phyloP scores from a whole-genome alignment of 1,140 invertebrate species.

The Myzus persicae region DNA sequence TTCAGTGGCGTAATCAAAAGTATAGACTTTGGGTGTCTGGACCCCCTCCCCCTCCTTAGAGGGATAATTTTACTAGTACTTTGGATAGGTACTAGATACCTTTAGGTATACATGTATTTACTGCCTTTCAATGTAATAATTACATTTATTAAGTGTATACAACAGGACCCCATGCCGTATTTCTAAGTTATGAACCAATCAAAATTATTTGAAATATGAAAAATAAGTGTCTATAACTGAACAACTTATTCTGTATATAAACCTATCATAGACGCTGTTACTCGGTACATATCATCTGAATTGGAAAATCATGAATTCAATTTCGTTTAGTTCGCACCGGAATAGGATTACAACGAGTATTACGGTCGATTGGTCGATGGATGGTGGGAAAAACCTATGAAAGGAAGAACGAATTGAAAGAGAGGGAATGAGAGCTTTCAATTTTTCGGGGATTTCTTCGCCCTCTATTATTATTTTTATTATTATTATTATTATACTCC shows the following conservation, averaged over 20 bases:
- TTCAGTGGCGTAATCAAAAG: too few relatives aligned
- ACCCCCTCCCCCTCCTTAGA: not conserved
- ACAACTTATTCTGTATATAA: not conserved
- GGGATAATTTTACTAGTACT: not conserved
- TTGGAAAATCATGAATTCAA: slow-evolving; percentile 49
- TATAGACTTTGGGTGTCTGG: too few relatives aligned
- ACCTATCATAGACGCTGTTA: not conserved
- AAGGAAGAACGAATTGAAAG: slow-evolving; percentile 20
- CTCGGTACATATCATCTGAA: slow-evolving; percentile 17
- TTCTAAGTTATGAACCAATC: not conserved
- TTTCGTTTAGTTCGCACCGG: slow-evolving; percentile 46
- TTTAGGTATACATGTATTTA: not conserved
- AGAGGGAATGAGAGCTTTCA: slow-evolving; percentile 36
- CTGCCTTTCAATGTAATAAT: not conserved
- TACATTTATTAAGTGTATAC: not conserved
- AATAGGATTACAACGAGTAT: slow-evolving; percentile 55
- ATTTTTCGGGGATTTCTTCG: slow-evolving; percentile 55
- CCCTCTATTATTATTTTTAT: slow-evolving; percentile 53
- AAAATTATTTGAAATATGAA: not conserved
- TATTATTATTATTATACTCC: slow-evolving; percentile 12
- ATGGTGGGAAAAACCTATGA: slow-evolving; percentile 39
- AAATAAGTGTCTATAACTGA: not conserved
- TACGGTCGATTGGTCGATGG: slow-evolving; percentile 40
- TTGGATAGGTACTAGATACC: not conserved
- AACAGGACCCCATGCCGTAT: not conserved